These are phyloP conservation scores for Metopia argyrocephala DNA, from an alignment of 2,888 invertebrate genomes.

Conservation along the genomic window DNA sequence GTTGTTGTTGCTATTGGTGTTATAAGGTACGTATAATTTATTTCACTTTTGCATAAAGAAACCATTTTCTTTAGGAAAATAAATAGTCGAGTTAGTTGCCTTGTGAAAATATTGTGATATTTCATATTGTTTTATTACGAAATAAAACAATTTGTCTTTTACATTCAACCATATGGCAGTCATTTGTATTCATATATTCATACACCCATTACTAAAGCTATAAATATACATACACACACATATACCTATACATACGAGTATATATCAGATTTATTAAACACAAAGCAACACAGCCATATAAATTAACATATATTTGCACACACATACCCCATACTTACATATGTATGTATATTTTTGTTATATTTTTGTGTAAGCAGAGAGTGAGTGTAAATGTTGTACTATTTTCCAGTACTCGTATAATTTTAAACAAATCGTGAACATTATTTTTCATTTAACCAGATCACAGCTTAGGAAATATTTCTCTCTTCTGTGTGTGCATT, in stretches of 20 bases:
- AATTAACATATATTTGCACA: too few relatives aligned
- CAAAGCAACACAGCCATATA: too few relatives aligned
- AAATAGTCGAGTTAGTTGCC: conserved; percentile 23
- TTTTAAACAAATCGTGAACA: conserved; percentile 38
- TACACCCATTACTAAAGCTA: not conserved
- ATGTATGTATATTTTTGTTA: not conserved
- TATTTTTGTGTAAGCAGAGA: not conserved
- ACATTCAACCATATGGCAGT: conserved; percentile 45
- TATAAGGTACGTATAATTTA: too few relatives aligned
- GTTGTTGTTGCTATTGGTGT: not conserved
- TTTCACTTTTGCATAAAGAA: not conserved
- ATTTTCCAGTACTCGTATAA: not conserved
- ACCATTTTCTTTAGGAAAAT: conserved; percentile 18
- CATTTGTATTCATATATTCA: conserved; percentile 34
- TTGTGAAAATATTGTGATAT: conserved; percentile 43
- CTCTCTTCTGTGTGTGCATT: not conserved
- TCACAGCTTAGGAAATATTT: not conserved
- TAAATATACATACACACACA: not conserved
- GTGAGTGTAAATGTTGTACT: not conserved
- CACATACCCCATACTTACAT: too few relatives aligned
- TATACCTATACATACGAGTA: too few relatives aligned
- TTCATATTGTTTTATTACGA: conserved; percentile 59
- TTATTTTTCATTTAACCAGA: conserved; percentile 41
- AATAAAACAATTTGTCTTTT: conserved; percentile 55
- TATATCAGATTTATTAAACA: too few relatives aligned